These are phyloP conservation scores for Lasioglossum albipes DNA, from an alignment of 1,140 invertebrate genomes.

Conservation along the genomic window DNA sequence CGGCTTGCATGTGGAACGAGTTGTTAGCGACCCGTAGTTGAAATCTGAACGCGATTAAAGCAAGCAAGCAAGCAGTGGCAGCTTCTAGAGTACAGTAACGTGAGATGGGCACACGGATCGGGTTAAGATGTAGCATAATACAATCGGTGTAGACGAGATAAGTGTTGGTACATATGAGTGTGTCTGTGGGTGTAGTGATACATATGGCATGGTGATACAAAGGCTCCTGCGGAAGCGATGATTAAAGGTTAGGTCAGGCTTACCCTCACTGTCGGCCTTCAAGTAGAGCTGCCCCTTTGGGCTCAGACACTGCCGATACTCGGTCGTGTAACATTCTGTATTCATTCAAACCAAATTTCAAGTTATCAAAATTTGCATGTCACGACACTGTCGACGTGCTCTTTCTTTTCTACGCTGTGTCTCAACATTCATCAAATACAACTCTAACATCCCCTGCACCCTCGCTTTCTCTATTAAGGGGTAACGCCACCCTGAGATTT, in stretches of 20 bases:
- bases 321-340: conserved; percentile 83
- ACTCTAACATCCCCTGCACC: not conserved
- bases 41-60: conserved; percentile 65
- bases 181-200: conserved; percentile 27
- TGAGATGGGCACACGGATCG: conserved; percentile 58
- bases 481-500: too few species aligned
- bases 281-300: conserved; percentile 89
- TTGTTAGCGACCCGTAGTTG: conserved; percentile 12
- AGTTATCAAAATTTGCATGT: conserved; percentile 57
- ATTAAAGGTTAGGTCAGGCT: conserved; percentile 80
- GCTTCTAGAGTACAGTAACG: conserved; percentile 65
- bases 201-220: conserved; percentile 68
- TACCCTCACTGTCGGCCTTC: conserved; percentile 90
- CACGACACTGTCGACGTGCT: not conserved
- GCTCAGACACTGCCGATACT: conserved; percentile 84
- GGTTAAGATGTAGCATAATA: conserved; percentile 61
- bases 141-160: conserved; percentile 46
- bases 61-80: conserved; percentile 75
- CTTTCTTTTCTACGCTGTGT: too few species aligned
- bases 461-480: too few species aligned
- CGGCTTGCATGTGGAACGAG: not conserved
- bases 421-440: not conserved
- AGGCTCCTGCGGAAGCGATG: conserved; percentile 77
- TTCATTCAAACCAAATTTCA: conserved; percentile 78
- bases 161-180: conserved; percentile 7